Percentiles rank a stretch among this genome's conserved stretches.
Conservation (phyloP, 2,888 invertebrate species). For the Priocnemis perturbator region DNA sequence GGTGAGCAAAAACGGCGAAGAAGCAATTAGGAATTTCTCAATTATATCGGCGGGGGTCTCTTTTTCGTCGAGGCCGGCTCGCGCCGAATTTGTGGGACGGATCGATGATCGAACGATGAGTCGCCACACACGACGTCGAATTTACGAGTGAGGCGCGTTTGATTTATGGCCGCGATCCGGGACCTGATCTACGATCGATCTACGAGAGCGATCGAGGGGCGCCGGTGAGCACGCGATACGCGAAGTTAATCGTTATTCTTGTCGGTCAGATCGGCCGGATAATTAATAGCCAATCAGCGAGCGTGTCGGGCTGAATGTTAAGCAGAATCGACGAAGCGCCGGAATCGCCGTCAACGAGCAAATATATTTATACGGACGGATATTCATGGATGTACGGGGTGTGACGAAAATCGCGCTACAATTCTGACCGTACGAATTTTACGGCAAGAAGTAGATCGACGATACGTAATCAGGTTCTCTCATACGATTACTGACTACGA, state of each 20-base stretch:
- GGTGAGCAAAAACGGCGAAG: constrained; percentile 20
- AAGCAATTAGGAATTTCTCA: constrained; percentile 56
- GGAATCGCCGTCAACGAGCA: no score
- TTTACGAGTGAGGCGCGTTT: constrained; percentile 65
- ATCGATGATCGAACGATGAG: constrained; percentile 59
- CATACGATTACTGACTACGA: no score
- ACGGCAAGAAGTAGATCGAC: no score
- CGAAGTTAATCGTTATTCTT: constrained; percentile 70
- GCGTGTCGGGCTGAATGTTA: constrained; percentile 66
- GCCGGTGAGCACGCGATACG: constrained; percentile 55
- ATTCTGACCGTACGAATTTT: no score
- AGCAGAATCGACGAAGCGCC: constrained; percentile 48
- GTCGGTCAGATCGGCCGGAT: constrained; percentile 65
- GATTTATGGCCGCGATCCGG: constrained; percentile 57
- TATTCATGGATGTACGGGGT: constrained; percentile 2
- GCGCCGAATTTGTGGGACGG: constrained; percentile 22
- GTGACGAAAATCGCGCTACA: not conserved
- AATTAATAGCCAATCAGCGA: constrained; percentile 72
- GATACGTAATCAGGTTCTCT: no score
- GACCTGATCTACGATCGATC: constrained; percentile 65
- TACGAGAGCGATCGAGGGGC: constrained; percentile 40
- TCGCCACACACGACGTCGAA: constrained; percentile 56
- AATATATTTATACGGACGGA: not conserved
- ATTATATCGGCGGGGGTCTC: constrained; percentile 33
- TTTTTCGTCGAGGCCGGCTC: constrained; percentile 10